These are phyloP conservation scores for Hybognathus amarus DNA, from an alignment of 2,797 vertebrate species.

Conservation along the genomic window DNA sequence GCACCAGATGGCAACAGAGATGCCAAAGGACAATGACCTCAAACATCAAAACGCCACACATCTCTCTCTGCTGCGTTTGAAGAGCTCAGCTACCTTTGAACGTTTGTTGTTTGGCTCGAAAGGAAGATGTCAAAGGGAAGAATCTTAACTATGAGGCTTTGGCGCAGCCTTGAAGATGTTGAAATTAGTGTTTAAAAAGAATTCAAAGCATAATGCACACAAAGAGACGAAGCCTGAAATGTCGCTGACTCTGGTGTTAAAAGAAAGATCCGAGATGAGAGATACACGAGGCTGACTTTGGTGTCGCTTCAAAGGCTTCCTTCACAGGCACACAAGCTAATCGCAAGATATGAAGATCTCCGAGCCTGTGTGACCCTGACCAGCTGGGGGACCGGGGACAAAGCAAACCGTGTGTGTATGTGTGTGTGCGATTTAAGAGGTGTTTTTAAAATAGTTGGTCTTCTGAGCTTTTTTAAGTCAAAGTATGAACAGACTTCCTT, in stretches of 20 bases:
- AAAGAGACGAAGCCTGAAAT: constrained; percentile 77
- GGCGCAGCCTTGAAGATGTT: constrained; percentile 78
- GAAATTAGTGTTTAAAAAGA: constrained; percentile 81
- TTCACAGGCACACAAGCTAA: constrained; percentile 81
- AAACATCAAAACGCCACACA: constrained; percentile 65
- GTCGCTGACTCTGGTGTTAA: constrained; percentile 80
- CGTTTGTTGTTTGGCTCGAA: constrained; percentile 68
- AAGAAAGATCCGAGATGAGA: constrained; percentile 83
- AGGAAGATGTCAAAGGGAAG: constrained; percentile 72
- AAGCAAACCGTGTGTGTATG: constrained; percentile 56
- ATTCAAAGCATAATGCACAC: constrained; percentile 77
- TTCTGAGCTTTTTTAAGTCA: background rate
- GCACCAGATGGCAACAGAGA: constrained; percentile 26
- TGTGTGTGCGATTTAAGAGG: constrained; percentile 64
- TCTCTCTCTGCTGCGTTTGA: constrained; percentile 56
- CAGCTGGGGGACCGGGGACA: constrained; percentile 76
- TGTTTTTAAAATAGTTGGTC: constrained; percentile 70
- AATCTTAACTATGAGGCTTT: constrained; percentile 71
- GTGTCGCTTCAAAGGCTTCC: constrained; percentile 83
- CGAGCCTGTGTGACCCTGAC: constrained; percentile 78
- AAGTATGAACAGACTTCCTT: constrained; percentile 53
- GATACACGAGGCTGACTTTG: constrained; percentile 82
- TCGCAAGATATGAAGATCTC: constrained; percentile 78
- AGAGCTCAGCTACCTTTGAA: constrained; percentile 72
- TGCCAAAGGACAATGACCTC: constrained; percentile 54